A percentile compares a stretch with the other conserved stretches of the same genome.
Conservation (phyloP, 2,888 invertebrate species). For the Cantharis lateralis region DNA sequence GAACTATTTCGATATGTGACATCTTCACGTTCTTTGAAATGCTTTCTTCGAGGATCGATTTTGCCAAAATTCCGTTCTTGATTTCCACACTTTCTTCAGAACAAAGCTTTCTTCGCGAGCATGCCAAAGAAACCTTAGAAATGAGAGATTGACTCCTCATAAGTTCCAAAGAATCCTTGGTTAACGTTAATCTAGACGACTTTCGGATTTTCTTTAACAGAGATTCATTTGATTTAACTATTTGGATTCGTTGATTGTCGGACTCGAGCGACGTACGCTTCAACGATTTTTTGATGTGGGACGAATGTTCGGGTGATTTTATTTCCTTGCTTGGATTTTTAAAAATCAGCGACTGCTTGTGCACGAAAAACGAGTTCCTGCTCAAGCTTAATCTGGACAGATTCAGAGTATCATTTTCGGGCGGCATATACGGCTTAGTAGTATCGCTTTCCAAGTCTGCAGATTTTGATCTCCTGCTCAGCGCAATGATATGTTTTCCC, state of each 20-base stretch:
- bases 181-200: constrained; percentile 26
- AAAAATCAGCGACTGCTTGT: constrained; percentile 10
- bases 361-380: constrained; percentile 13
- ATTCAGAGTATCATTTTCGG: neutral
- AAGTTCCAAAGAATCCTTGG: constrained; percentile 31
- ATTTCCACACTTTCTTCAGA: constrained; percentile 23
- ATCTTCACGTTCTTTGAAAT: constrained; percentile 30
- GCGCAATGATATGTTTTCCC: neutral
- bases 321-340: neutral
- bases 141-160: constrained; percentile 20
- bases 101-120: neutral
- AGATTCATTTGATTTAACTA: neutral
- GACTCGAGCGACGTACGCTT: neutral
- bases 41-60: neutral
- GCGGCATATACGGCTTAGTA: neutral
- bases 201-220: neutral
- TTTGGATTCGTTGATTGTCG: neutral
- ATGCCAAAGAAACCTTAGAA: neutral
- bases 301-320: neutral
- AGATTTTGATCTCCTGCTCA: neutral
- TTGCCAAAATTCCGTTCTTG: constrained; percentile 5
- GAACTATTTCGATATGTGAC: constrained; percentile 41
- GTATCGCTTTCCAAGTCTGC: neutral
- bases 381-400: constrained; percentile 17
- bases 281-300: neutral